A percentile compares a stretch with the other conserved stretches of the same genome.
Evolutionary conservation across 2,797 vertebrate species (phyloP).

Genomic region (Harpagifer antarcticus): DNA sequence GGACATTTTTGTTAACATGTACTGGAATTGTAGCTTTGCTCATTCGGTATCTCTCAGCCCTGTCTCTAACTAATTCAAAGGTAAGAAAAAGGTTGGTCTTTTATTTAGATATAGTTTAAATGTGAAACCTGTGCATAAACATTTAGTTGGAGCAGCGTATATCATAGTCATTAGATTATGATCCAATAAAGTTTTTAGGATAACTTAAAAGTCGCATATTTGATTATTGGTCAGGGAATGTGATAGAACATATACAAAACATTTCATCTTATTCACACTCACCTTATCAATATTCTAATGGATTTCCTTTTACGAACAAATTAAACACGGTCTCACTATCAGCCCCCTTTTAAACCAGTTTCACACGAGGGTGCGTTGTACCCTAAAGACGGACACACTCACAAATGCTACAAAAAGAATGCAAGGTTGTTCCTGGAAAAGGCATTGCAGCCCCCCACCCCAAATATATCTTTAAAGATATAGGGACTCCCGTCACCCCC

Average conservation of each 20-base stretch:
- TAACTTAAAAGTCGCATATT: slow-evolving; percentile 3
- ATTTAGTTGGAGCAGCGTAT: slow-evolving; percentile 39
- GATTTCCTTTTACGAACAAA: slow-evolving; percentile 4
- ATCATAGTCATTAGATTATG: slow-evolving; percentile 7
- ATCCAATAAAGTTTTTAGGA: slow-evolving; percentile 7
- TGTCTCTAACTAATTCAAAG: slow-evolving; percentile 73
- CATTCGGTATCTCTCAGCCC: slow-evolving; percentile 67
- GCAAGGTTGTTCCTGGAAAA: too few relatives aligned
- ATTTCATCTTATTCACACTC: not conserved
- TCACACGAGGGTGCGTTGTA: slow-evolving; percentile 22
- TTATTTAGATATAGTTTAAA: slow-evolving; percentile 18
- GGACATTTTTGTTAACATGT: too few relatives aligned
- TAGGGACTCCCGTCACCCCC: not conserved
- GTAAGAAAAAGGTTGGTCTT: slow-evolving; percentile 67
- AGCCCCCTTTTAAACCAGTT: slow-evolving; percentile 12
- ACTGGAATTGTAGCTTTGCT: not conserved
- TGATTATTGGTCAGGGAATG: slow-evolving; percentile 28
- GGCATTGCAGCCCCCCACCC: too few relatives aligned
- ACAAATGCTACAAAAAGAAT: slow-evolving; percentile 4
- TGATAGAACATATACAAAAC: slow-evolving; percentile 7
- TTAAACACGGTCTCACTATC: not conserved
- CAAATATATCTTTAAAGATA: too few relatives aligned
- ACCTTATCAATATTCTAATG: not conserved
- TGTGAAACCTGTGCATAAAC: slow-evolving; percentile 67
- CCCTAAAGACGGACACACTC: not conserved